phyloP scores from a whole-genome alignment of 2,888 invertebrate species.

The Tetramorium bicarinatum region DNA sequence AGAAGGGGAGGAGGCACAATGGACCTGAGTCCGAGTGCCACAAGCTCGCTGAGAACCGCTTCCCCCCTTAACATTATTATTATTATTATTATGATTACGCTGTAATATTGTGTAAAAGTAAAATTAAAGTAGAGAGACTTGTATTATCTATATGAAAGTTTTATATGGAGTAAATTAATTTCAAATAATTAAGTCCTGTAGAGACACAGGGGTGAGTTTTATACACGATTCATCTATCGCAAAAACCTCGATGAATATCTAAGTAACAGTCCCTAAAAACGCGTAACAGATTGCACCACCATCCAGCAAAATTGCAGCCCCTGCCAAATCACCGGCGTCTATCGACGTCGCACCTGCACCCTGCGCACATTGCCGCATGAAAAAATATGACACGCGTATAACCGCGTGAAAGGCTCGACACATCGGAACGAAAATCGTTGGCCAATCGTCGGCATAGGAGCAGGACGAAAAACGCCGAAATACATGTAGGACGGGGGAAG shows the following conservation, averaged over 20 bases:
- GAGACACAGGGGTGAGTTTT: background rate
- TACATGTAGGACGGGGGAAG: background rate
- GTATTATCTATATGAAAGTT: background rate
- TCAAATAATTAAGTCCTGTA: background rate
- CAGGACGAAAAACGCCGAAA: constrained; percentile 61
- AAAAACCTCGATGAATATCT: background rate
- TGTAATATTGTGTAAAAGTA: background rate
- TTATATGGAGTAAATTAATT: background rate
- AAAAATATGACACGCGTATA: constrained; percentile 53
- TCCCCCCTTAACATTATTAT: no score
- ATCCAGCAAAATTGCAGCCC: background rate
- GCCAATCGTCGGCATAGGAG: constrained; percentile 59
- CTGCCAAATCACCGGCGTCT: constrained; percentile 33
- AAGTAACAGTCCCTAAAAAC: constrained; percentile 19
- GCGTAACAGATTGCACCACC: constrained; percentile 20
- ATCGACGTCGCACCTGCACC: background rate
- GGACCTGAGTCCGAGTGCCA: no score
- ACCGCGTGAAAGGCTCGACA: constrained; percentile 48
- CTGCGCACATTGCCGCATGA: constrained; percentile 10
- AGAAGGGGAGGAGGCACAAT: no score
- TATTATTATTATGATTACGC: background rate
- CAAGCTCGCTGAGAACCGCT: no score
- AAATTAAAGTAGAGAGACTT: background rate
- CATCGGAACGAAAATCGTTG: constrained; percentile 59
- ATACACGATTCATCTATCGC: background rate